Base-by-base conservation (phyloP, 2,797 vertebrate genomes). In the Phaenicophaeus curvirostris region DNA sequence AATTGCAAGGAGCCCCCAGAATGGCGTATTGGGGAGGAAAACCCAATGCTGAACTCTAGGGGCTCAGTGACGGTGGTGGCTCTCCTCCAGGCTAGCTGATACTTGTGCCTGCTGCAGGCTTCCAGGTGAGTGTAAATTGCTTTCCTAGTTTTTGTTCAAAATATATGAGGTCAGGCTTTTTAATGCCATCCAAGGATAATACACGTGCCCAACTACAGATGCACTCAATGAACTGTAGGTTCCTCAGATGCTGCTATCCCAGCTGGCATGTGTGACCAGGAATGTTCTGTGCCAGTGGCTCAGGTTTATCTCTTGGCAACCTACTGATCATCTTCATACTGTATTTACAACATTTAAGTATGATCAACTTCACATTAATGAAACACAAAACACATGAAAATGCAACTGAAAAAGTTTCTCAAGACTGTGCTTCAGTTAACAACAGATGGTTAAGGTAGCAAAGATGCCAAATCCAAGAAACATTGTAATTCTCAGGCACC, bases 61-160 rank as follows among this genome's bases (percentile, higher is more conserved):
- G 99, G 99, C 7, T 95, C 31, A 0, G 99, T 99, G 96, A 99
- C 98, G 0, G 98, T 99, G 83, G 98, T 99, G 69, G 98, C 98
- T 24, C 99, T 99, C 44, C 97, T 99, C 12, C 98, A 99, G 91
- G 99, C 99, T 77, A 99, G 98, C 98, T 99, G 99, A 99, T 97
- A 97, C 33, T 97, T 99, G 96, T 99, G 99, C 74, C 91, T 99
- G 97, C 96, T 97, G 98, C 99, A 99, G 99, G 99, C 99, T 11
- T 98, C 98, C 97, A 98, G 98, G 99, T 99, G 96, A 87, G 91
- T 0, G 0, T 27, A 39, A 46, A 14, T 19, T 3, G 41, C 5
- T 1, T 55, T 46, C 15, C 1, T 11, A 0, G 1, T n/a, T 80
- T 37, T 44, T 51, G 20, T 80, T 74, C 55, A 27, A 27, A 69